Conservation (phyloP, 2,888 invertebrate genomes). For the Shargacucullia verbasci region DNA sequence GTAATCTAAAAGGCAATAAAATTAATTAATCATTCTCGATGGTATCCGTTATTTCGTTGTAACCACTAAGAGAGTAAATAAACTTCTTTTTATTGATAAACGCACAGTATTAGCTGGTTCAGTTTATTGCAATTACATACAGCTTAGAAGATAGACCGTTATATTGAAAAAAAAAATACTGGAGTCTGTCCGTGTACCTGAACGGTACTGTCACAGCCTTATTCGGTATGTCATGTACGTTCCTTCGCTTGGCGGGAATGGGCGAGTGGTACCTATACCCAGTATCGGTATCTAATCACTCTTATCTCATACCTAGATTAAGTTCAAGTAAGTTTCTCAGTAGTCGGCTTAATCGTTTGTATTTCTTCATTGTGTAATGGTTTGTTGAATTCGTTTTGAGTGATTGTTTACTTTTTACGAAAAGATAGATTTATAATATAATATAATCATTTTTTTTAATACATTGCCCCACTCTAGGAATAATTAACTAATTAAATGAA, state of each 20-base stretch:
- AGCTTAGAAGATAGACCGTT: conserved; percentile 59
- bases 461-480: too few species aligned
- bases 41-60: conserved; percentile 49
- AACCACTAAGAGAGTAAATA: conserved; percentile 40
- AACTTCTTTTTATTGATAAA: conserved; percentile 58
- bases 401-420: conserved; percentile 16
- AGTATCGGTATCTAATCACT: conserved; percentile 19
- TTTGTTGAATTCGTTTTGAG: conserved; percentile 4
- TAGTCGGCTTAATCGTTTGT: conserved; percentile 4
- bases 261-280: conserved; percentile 2
- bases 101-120: conserved; percentile 54
- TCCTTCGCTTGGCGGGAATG: conserved; percentile 35
- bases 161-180: conserved; percentile 58
- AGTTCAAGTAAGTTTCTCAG: conserved; percentile 11
- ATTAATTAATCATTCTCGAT: conserved; percentile 52
- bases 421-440: not conserved
- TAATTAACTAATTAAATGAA: too few species aligned
- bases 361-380: conserved; percentile 16
- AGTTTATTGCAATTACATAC: conserved; percentile 61
- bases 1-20: conserved; percentile 51
- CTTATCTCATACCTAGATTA: conserved; percentile 31
- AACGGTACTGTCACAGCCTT: conserved; percentile 63
- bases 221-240: conserved; percentile 52
- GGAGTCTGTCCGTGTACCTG: conserved; percentile 48
- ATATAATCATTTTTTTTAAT: too few species aligned